Percentiles rank a stretch among this genome's conserved stretches.
Evolutionary conservation across 2,888 invertebrate species (phyloP).

Genomic region (Archips xylosteana): DNA sequence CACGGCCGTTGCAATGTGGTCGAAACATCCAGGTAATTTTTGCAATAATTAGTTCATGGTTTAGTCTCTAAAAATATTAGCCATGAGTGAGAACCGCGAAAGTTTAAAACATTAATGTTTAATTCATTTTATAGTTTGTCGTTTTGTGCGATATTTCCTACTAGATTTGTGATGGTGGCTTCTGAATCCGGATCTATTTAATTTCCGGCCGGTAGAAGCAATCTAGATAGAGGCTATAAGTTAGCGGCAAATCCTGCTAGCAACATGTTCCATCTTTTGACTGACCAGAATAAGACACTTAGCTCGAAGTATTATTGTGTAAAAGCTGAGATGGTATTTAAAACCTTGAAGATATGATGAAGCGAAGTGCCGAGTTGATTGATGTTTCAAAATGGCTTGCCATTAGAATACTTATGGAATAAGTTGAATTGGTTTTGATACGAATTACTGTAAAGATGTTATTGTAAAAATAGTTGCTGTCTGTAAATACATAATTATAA

Average conservation of each 20-base stretch:
- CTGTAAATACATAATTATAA: slow-evolving; percentile 20
- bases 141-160: not conserved
- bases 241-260: not conserved
- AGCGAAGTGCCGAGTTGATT: not conserved
- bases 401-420: slow-evolving; percentile 11
- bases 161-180: not conserved
- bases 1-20: no score
- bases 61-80: no score
- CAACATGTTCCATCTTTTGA: not conserved
- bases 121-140: not conserved
- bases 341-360: no score
- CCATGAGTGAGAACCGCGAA: no score
- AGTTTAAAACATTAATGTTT: no score
- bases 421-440: not conserved
- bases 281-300: not conserved
- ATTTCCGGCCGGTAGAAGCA: not conserved
- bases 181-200: not conserved
- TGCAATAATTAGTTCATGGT: no score
- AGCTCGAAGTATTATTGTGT: not conserved
- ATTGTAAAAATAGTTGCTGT: not conserved
- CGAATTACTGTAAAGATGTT: slow-evolving; percentile 7
- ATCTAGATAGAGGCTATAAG: not conserved
- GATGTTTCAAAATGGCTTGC: slow-evolving; percentile 26
- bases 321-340: no score
- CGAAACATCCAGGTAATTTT: no score